These are phyloP conservation scores for Netelia melanura DNA, from an alignment of 2,888 invertebrate genomes.

Conservation along the genomic window DNA sequence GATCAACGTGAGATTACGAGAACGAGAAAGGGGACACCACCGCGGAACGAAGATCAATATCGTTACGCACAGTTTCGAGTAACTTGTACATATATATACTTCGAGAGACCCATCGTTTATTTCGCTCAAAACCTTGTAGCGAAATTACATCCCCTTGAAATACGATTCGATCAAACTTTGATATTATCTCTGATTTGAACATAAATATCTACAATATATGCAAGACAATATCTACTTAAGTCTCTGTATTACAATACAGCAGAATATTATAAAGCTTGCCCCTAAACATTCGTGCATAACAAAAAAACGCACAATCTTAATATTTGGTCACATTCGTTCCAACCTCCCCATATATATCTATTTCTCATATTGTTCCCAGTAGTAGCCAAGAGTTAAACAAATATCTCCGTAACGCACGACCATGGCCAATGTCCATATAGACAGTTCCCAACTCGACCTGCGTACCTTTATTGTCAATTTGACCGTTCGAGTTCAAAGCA, in stretches of 20 bases:
- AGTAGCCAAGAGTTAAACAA: too few species aligned
- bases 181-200: background rate
- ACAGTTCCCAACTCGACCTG: conserved; percentile 12
- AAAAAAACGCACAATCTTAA: too few species aligned
- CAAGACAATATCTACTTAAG: too few species aligned
- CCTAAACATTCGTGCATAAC: too few species aligned
- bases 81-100: conserved; percentile 17
- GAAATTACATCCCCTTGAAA: conserved; percentile 12
- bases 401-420: too few species aligned
- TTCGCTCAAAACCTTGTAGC: background rate
- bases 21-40: conserved; percentile 24
- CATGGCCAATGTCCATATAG: too few species aligned
- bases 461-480: conserved; percentile 9
- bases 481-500: conserved; percentile 28
- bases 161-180: background rate
- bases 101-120: conserved; percentile 14
- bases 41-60: conserved; percentile 54
- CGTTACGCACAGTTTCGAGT: conserved; percentile 56
- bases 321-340: too few species aligned
- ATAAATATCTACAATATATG: background rate
- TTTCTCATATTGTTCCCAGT: too few species aligned
- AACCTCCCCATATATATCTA: too few species aligned
- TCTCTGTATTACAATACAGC: too few species aligned
- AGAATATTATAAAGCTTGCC: too few species aligned
- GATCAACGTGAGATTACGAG: conserved; percentile 34